Percentiles rank a stretch among this genome's conserved stretches.
Conservation (phyloP, 1,140 invertebrate species). For the Neotoxoptera formosana region DNA sequence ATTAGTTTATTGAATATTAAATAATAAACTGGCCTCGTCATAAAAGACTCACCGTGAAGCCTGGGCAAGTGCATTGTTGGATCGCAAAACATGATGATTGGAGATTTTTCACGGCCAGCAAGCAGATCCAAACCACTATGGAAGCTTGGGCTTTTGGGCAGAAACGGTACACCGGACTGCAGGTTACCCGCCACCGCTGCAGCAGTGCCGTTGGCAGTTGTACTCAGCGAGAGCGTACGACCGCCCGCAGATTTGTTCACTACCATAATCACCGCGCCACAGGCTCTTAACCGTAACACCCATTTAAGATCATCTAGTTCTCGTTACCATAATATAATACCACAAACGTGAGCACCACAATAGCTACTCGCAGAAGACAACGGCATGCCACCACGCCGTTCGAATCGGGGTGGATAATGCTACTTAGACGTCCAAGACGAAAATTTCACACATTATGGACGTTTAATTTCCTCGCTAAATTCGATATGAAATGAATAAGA, state of each 20-base stretch:
- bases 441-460: neutral
- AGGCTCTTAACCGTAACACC: constrained; percentile 50
- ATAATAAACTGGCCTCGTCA: neutral
- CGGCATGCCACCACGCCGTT: neutral
- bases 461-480: neutral
- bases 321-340: neutral
- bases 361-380: neutral
- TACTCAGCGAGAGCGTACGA: constrained; percentile 41
- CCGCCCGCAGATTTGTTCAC: constrained; percentile 54
- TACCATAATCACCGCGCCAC: constrained; percentile 46
- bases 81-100: constrained; percentile 50
- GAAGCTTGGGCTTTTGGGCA: constrained; percentile 84
- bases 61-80: constrained; percentile 43
- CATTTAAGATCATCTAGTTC: constrained; percentile 48
- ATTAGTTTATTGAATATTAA: neutral
- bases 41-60: constrained; percentile 48
- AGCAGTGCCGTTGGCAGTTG: neutral
- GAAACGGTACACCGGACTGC: constrained; percentile 61
- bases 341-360: neutral
- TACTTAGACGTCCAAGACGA: neutral
- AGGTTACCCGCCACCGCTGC: constrained; percentile 44
- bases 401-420: neutral
- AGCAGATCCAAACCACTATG: constrained; percentile 81
- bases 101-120: constrained; percentile 64
- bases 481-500: neutral